These are phyloP conservation scores for Orcinus orca DNA, from an alignment of 2,113 vertebrate species.

Conservation along the genomic window DNA sequence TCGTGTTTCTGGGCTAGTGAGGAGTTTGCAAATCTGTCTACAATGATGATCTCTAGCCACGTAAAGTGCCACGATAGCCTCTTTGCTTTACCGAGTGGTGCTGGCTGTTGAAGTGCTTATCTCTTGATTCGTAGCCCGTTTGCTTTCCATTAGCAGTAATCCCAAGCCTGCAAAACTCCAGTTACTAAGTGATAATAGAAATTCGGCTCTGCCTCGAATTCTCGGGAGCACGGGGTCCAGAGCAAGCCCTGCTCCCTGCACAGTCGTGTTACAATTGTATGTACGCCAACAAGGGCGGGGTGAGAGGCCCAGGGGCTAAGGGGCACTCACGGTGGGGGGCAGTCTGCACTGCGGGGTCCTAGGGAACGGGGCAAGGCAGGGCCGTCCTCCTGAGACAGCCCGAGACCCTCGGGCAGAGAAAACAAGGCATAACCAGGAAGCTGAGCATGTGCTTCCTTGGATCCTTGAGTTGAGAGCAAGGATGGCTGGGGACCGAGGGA, in stretches of 20 bases:
- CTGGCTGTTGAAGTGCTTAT: slow-evolving; percentile 42
- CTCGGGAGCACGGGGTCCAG: neutral
- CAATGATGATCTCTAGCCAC: slow-evolving; percentile 22
- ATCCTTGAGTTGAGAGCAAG: neutral
- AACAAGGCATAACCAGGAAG: neutral
- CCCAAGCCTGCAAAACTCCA: slow-evolving; percentile 53
- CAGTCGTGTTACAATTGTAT: fast-evolving
- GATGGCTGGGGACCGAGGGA: neutral
- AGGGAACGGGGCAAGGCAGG: neutral
- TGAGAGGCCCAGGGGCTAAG: neutral
- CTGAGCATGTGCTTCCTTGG: neutral
- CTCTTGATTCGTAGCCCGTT: slow-evolving; percentile 65
- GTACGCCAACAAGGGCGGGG: fast-evolving
- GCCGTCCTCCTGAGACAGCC: neutral
- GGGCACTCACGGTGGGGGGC: neutral
- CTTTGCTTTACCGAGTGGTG: neutral
- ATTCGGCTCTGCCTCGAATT: neutral
- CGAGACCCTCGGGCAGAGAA: neutral
- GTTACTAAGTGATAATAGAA: slow-evolving; percentile 65
- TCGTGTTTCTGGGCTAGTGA: neutral
- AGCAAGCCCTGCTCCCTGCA: neutral
- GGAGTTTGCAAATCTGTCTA: neutral
- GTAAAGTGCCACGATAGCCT: slow-evolving; percentile 39
- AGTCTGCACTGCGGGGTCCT: neutral
- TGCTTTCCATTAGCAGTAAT: slow-evolving; percentile 66